Evolutionary conservation across 2,888 invertebrate species (phyloP).

Genomic region (Neuroscelio doddi): DNA sequence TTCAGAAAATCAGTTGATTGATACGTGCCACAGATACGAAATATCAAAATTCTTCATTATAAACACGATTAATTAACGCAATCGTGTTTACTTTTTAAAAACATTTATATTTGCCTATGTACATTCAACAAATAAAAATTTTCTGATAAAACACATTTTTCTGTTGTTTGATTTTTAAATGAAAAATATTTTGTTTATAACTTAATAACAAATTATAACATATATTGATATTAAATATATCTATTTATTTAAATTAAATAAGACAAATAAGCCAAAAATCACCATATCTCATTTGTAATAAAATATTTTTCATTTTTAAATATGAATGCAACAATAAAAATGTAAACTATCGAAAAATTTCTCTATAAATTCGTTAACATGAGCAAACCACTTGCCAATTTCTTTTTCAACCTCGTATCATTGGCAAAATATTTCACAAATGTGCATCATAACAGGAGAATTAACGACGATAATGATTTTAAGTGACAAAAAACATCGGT

Average conservation of each 20-base stretch:
- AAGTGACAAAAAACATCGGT: conserved; percentile 61
- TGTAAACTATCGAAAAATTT: neutral
- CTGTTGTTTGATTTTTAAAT: neutral
- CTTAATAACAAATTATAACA: too few relatives aligned
- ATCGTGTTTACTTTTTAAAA: neutral
- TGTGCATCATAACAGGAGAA: conserved; percentile 43
- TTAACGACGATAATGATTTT: conserved; percentile 49
- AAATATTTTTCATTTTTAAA: neutral
- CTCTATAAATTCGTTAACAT: neutral
- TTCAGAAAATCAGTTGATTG: neutral
- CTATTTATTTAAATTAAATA: too few relatives aligned
- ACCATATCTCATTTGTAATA: too few relatives aligned
- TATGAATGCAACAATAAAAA: conserved; percentile 1
- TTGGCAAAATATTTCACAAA: conserved; percentile 12
- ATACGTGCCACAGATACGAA: neutral
- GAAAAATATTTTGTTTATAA: neutral
- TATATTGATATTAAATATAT: too few relatives aligned
- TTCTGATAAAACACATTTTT: conserved; percentile 3
- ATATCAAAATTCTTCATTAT: neutral
- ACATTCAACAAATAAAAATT: conserved; percentile 18
- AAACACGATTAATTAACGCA: neutral
- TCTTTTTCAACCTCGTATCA: conserved; percentile 17
- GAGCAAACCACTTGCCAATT: conserved; percentile 21
- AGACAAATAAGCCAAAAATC: too few relatives aligned
- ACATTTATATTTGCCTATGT: neutral